Percentiles rank a stretch among this genome's conserved stretches.
Evolutionary conservation across 2,797 vertebrate genomes (phyloP).

Genomic region (Acipenser oxyrinchus): DNA sequence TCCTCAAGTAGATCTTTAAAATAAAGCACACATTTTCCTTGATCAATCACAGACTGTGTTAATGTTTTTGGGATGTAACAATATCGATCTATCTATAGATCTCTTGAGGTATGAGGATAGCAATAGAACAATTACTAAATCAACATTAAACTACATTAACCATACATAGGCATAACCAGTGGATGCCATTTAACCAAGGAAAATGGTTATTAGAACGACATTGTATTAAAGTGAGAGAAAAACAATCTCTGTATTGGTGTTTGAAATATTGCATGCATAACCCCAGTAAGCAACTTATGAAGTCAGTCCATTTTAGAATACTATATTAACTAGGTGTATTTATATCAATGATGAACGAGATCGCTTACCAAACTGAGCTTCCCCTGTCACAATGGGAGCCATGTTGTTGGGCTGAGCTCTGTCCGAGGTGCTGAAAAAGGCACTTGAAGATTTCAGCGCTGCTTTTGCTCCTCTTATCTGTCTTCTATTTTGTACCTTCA

Average conservation of each 20-base stretch:
- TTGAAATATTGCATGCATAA: too few relatives aligned
- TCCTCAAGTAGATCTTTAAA: too few relatives aligned
- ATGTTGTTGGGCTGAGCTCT: conserved; percentile 57
- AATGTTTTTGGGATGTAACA: too few relatives aligned
- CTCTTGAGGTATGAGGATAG: too few relatives aligned
- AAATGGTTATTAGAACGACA: not conserved
- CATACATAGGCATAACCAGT: too few relatives aligned
- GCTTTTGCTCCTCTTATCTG: conserved; percentile 11
- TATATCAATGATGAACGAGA: not conserved
- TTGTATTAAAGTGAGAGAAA: not conserved
- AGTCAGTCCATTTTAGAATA: not conserved
- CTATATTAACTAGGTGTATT: not conserved
- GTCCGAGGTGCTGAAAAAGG: conserved; percentile 69
- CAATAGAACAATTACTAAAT: too few relatives aligned
- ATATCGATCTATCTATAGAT: too few relatives aligned
- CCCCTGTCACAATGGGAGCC: conserved; percentile 73
- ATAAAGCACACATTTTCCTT: too few relatives aligned
- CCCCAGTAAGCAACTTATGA: too few relatives aligned
- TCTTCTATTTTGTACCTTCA: not conserved
- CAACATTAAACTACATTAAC: too few relatives aligned
- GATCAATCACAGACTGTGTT: too few relatives aligned
- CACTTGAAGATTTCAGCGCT: conserved; percentile 14
- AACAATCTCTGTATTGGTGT: not conserved
- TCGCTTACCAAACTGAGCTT: conserved; percentile 77
- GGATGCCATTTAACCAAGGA: too few relatives aligned